Conservation (phyloP, 2,113 vertebrate genomes). For the Herpetotheres cachinnans region DNA sequence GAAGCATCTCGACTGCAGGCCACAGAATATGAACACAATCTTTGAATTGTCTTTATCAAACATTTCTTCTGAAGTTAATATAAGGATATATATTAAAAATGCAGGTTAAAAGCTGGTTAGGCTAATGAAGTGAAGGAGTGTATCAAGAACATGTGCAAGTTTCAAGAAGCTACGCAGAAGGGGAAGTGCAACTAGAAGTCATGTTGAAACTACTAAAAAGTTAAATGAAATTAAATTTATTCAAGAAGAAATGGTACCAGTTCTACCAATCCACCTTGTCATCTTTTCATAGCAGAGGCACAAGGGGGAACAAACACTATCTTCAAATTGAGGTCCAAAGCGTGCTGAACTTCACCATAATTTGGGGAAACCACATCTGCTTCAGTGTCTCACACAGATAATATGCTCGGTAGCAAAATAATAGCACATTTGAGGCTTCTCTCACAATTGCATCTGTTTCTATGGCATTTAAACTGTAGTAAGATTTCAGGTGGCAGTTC, state of each 20-base stretch:
- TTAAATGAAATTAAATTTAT: neutral
- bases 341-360: too few relatives aligned
- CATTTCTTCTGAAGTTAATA: neutral
- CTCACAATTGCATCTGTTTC: neutral
- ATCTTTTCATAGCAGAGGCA: neutral
- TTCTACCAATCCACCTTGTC: neutral
- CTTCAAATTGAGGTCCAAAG: neutral
- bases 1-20: neutral
- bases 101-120: neutral
- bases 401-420: neutral
- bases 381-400: accelerated
- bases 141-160: neutral
- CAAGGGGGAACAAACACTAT: neutral
- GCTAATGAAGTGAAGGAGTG: neutral
- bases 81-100: neutral
- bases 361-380: neutral
- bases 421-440: neutral
- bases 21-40: neutral
- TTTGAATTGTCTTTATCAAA: neutral
- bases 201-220: neutral
- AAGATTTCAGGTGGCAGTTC: neutral
- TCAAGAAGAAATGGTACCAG: neutral
- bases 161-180: neutral
- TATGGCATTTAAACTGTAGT: neutral
- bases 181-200: neutral